A percentile compares a stretch with the other conserved stretches of the same genome.
phyloP scores from a whole-genome alignment of 2,888 invertebrate species.

The Alloscopus bannaensis region DNA sequence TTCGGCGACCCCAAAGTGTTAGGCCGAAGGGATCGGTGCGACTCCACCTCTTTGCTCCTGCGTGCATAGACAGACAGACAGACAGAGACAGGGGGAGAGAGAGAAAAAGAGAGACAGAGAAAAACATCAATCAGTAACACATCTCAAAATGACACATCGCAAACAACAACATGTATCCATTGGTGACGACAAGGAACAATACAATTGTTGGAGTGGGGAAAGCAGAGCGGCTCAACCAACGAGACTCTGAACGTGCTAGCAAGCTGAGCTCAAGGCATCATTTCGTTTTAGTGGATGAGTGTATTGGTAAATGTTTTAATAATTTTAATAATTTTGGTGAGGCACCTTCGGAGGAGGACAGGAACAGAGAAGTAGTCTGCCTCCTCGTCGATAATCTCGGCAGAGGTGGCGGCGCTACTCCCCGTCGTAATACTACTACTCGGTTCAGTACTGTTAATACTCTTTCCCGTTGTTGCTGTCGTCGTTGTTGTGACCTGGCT shows the following conservation, averaged over 20 bases:
- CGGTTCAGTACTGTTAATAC: conserved; percentile 46
- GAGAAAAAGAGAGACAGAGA: no score
- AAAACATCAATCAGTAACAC: neutral
- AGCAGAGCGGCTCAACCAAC: neutral
- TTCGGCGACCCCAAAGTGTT: conserved; percentile 55
- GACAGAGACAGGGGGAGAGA: neutral
- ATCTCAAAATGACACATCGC: neutral
- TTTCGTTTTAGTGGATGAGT: neutral
- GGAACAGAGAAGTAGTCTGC: neutral
- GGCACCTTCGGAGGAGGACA: conserved; percentile 19
- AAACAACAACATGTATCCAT: neutral
- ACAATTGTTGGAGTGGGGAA: neutral
- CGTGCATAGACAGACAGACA: conserved; percentile 9
- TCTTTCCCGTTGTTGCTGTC: conserved; percentile 12
- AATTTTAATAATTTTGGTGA: neutral
- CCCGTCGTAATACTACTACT: conserved; percentile 36
- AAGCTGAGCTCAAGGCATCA: neutral
- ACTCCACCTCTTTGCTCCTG: conserved; percentile 48
- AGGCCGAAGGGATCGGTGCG: conserved; percentile 45
- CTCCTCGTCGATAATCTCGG: neutral
- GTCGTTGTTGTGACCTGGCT: neutral
- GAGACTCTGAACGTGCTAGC: neutral
- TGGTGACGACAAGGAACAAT: no score
- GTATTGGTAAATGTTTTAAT: neutral
- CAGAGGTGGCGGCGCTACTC: conserved; percentile 4